A percentile compares a stretch with the other conserved stretches of the same genome.
Conservation (phyloP, 37 sponge, comb jelly and placozoan species). For the Cliona cf. orientalis region DNA sequence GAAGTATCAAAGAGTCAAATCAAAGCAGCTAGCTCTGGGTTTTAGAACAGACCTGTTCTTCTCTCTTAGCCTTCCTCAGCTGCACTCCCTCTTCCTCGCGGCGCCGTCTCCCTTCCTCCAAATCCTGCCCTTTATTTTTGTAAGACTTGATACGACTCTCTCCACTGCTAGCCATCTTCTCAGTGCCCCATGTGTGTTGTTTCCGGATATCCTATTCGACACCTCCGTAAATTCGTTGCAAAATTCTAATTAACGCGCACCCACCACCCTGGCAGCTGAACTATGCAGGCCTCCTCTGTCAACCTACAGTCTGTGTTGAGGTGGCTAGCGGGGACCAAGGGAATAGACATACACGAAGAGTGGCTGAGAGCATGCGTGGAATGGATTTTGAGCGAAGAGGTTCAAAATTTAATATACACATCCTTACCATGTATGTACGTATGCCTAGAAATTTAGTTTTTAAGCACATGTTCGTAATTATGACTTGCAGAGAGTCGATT, state of each 20-base stretch:
- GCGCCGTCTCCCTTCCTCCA: slow-evolving; percentile 73
- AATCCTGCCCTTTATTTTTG: slow-evolving; percentile 72
- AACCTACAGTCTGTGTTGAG: neutral
- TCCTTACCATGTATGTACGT: neutral
- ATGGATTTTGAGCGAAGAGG: slow-evolving; percentile 30
- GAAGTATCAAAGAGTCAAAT: no score
- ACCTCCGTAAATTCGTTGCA: no score
- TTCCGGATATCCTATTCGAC: no score
- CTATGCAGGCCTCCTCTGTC: no score
- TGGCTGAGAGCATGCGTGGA: slow-evolving; percentile 36
- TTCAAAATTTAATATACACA: neutral
- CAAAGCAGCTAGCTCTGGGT: no score
- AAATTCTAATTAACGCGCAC: no score
- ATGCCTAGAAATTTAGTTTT: neutral
- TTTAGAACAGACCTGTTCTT: slow-evolving; percentile 71
- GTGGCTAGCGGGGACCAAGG: slow-evolving; percentile 7
- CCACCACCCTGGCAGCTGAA: no score
- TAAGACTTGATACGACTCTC: no score
- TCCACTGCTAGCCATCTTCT: no score
- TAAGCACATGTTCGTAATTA: neutral
- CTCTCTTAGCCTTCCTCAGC: slow-evolving; percentile 81
- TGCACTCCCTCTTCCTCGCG: slow-evolving; percentile 73
- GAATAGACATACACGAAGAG: slow-evolving; percentile 1
- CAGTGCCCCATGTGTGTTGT: no score
- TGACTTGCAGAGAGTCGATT: neutral